A percentile compares a stretch with the other conserved stretches of the same genome.
phyloP scores from a whole-genome alignment of 2,888 invertebrate species.

The Muscina levida region DNA sequence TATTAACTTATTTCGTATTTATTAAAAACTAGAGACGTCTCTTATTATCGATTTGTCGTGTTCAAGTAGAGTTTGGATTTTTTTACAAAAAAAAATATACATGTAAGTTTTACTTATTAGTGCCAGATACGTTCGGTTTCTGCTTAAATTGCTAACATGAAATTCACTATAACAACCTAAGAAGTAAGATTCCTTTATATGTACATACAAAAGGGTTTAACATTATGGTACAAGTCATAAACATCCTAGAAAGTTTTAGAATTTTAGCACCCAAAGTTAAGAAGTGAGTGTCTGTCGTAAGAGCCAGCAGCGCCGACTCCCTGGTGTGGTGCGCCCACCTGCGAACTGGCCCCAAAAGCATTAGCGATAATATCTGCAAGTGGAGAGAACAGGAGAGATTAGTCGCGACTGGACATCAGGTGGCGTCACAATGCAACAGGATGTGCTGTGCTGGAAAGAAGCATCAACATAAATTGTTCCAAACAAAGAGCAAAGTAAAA shows the following conservation, averaged over 20 bases:
- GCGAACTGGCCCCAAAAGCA: slow-evolving; percentile 1
- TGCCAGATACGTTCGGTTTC: slow-evolving; percentile 15
- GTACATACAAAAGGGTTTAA: slow-evolving; percentile 34
- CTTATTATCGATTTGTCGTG: slow-evolving; percentile 8
- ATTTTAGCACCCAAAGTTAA: slow-evolving; percentile 64
- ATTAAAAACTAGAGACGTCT: slow-evolving; percentile 13
- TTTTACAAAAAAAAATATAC: slow-evolving; percentile 26
- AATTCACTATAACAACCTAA: not conserved
- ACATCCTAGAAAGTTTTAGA: slow-evolving; percentile 61
- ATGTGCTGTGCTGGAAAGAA: not conserved
- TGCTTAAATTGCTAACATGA: not conserved
- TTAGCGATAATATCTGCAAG: slow-evolving; percentile 70
- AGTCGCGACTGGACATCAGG: not conserved
- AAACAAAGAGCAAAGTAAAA: slow-evolving; percentile 33
- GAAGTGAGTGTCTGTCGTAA: slow-evolving; percentile 20
- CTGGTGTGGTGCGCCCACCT: slow-evolving; percentile 28
- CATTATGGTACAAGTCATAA: slow-evolving; percentile 12
- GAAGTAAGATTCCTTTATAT: not conserved
- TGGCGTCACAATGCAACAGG: not conserved
- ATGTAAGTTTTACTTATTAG: not conserved
- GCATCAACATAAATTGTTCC: slow-evolving; percentile 6
- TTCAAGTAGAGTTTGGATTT: not conserved
- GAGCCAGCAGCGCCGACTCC: slow-evolving; percentile 42
- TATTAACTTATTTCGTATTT: slow-evolving; percentile 19
- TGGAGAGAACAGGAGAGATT: slow-evolving; percentile 35